Evolutionary conservation across 2,888 invertebrate species (phyloP).

Genomic region (Belgica antarctica): DNA sequence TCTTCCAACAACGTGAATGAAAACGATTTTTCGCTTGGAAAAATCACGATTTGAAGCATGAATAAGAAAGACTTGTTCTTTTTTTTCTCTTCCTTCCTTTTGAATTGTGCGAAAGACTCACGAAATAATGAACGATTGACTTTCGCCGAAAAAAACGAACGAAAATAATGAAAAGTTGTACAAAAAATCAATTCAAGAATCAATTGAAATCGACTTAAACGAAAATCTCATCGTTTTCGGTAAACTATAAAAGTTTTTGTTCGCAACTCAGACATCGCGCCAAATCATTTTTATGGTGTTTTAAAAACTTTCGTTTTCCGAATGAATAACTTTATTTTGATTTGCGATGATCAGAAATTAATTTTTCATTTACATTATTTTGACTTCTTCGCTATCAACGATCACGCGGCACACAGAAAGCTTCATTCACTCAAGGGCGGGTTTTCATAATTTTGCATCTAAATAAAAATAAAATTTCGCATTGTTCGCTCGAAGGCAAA

Average conservation of each 20-base stretch:
- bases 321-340: not conserved
- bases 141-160: constrained; percentile 32
- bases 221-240: not conserved
- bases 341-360: not conserved
- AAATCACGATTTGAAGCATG: constrained; percentile 39
- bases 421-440: constrained; percentile 40
- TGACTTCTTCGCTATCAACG: constrained; percentile 16
- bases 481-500: constrained; percentile 29
- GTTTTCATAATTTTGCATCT: constrained; percentile 42
- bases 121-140: constrained; percentile 36
- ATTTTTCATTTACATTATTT: not conserved
- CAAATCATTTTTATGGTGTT: not conserved
- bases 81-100: constrained; percentile 29
- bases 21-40: constrained; percentile 19
- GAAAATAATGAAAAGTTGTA: too few species aligned
- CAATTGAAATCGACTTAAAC: constrained; percentile 33
- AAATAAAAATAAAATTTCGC: constrained; percentile 18
- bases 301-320: constrained; percentile 14
- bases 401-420: not conserved
- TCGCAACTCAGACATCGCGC: not conserved
- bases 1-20: constrained; percentile 1
- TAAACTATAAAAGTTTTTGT: constrained; percentile 8
- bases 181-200: constrained; percentile 22
- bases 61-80: constrained; percentile 30
- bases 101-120: constrained; percentile 37